Conservation (phyloP, 2,888 invertebrate species). For the Parochlus steinenii region DNA sequence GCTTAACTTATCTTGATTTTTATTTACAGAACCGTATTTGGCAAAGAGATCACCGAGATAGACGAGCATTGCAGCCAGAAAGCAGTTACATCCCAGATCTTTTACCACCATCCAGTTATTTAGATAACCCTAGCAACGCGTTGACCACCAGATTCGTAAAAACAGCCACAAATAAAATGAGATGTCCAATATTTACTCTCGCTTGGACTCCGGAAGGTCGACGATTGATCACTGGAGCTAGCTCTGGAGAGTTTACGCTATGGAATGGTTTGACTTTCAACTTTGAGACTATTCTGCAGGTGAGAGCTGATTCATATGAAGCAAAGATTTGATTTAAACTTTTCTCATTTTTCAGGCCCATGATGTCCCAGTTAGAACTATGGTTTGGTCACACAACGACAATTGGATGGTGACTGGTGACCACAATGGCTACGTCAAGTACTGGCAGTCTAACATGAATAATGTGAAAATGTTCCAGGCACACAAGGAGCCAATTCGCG, state of each 20-base stretch:
- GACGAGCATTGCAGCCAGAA: conserved; percentile 83
- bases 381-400: conserved; percentile 99
- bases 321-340: not conserved
- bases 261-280: conserved; percentile 99
- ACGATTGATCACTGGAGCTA: conserved; percentile 93
- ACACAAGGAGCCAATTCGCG: conserved; percentile 98
- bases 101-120: conserved; percentile 83
- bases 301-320: conserved; percentile 24
- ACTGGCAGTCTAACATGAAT: conserved; percentile 99
- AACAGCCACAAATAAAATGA: conserved; percentile 99
- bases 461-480: conserved; percentile 99
- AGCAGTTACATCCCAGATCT: conserved; percentile 87
- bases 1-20: not conserved
- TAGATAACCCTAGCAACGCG: conserved; percentile 92
- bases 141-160: conserved; percentile 91
- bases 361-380: conserved; percentile 94
- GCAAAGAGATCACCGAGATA: conserved; percentile 85
- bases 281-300: conserved; percentile 99
- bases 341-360: conserved; percentile 59
- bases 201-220: conserved; percentile 99
- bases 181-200: conserved; percentile 97
- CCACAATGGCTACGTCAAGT: conserved; percentile 96
- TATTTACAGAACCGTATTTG: conserved; percentile 65
- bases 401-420: conserved; percentile 99
- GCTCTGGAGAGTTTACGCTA: conserved; percentile 96